Base-by-base conservation (phyloP, 2,113 vertebrate genomes). In the Scomber colias region DNA sequence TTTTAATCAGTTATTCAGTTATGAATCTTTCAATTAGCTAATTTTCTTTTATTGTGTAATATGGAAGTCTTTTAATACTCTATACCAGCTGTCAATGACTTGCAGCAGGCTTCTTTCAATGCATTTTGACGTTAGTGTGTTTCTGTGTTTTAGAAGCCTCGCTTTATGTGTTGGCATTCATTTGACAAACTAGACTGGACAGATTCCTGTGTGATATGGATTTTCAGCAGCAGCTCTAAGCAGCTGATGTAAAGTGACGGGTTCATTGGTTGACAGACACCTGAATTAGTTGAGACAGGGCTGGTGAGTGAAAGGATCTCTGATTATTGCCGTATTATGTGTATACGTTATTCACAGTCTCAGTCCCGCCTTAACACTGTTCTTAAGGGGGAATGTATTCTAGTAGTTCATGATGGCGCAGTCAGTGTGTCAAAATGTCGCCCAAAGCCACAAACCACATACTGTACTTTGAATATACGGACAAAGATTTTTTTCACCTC, bases 261-360 rank as follows among this genome's bases (percentile, higher is more conserved):
- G 19, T 66, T 60, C 54, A 13, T 4, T 76, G 74, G 79, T 46
- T 45, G 78, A 72, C 67, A 53, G 55, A 30, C 13, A 54, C 8
- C 11, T 59, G 55, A 0, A 72, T 45, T 0, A 64, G 19, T 8
- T 40, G 57, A 53, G 67, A 62, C 67, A 60, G 50, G 27, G 40
- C 50, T 30, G 11, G 8, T 35, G 46, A 30, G 9, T 2, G 24
- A 51, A 19, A 13, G 55, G 13, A 24, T 27, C 24, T 27, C 24
- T 27, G 24, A 27, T 1, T 27, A 27, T 27, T 27, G 24, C 24
- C 2, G 24, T 21, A 21, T 21, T 21, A 21, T 21, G 24, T 27
- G 21, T 27, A 27, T 27, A 27, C 24, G 3, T 27, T 27, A 27
- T 27, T 27, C 24, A 27, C 24, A 27, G 24, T 27, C 24, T 27